Conservation (phyloP, 2,888 invertebrate genomes). For the Dusona sp. region DNA sequence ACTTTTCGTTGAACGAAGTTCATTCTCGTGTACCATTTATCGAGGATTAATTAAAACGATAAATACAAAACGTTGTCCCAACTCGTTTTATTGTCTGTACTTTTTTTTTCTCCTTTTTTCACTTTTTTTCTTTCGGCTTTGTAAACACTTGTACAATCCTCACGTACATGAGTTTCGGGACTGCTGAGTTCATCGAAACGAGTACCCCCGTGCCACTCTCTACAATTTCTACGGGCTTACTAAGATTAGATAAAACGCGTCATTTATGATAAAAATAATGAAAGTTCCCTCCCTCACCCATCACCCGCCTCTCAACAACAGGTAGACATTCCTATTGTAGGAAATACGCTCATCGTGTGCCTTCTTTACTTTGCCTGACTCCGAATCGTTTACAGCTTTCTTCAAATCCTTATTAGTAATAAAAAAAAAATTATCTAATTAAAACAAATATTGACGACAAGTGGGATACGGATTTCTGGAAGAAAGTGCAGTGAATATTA, state of each 20-base stretch:
- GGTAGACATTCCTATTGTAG: slow-evolving; percentile 19
- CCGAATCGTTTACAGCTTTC: background rate
- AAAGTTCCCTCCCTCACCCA: background rate
- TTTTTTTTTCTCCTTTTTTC: background rate
- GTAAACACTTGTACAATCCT: background rate
- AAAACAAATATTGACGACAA: background rate
- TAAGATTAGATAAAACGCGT: slow-evolving; percentile 52
- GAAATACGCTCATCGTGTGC: slow-evolving; percentile 5
- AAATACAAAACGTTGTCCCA: background rate
- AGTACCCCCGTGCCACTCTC: slow-evolving; percentile 31
- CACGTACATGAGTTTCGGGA: slow-evolving; percentile 8
- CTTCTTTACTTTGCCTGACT: background rate
- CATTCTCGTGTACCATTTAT: background rate
- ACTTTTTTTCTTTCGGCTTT: background rate
- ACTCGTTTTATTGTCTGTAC: background rate
- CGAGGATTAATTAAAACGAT: slow-evolving; percentile 8
- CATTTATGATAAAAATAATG: slow-evolving; percentile 35
- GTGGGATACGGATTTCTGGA: background rate
- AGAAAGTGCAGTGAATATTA: background rate
- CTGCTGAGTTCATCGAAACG: slow-evolving; percentile 15
- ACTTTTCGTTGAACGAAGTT: slow-evolving; percentile 12
- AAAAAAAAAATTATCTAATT: background rate
- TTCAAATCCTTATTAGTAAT: background rate
- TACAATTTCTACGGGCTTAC: slow-evolving; percentile 1
- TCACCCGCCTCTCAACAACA: background rate